Evolutionary conservation across 2,113 vertebrate species (phyloP).

Genomic region (Campylomormyrus numenius): DNA sequence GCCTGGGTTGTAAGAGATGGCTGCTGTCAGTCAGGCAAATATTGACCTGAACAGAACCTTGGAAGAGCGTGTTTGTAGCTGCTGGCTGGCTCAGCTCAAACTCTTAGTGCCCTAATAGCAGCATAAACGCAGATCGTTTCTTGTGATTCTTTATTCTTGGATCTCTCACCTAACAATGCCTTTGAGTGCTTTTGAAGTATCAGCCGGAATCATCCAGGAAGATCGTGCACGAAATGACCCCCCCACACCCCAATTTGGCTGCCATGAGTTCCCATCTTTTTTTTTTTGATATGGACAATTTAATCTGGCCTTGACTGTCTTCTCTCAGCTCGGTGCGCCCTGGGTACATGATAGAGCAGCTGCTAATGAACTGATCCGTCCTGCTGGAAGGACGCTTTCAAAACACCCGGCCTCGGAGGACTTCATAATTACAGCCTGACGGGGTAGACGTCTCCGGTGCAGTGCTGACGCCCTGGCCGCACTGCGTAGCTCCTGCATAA

Average conservation of each 20-base stretch:
- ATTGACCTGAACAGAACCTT: not conserved
- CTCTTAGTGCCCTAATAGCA: not conserved
- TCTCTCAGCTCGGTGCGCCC: slow-evolving; percentile 31
- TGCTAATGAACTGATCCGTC: not conserved
- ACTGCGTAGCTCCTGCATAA: not conserved
- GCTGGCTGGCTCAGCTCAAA: not conserved
- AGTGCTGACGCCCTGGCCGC: not conserved
- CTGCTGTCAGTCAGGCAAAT: not conserved
- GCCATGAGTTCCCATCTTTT: slow-evolving; percentile 21
- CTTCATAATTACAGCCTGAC: not conserved
- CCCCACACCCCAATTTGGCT: slow-evolving; percentile 8
- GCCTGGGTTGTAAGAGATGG: not conserved
- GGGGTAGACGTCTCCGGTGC: not conserved
- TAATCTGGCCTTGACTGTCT: slow-evolving; percentile 33
- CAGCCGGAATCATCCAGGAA: slow-evolving; percentile 23
- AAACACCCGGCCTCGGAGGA: slow-evolving; percentile 8
- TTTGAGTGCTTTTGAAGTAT: not conserved
- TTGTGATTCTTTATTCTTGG: not conserved
- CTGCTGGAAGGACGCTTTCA: not conserved
- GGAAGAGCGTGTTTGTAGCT: not conserved
- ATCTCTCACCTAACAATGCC: not conserved
- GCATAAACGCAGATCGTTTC: not conserved
- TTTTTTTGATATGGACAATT: slow-evolving; percentile 41
- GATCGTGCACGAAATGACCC: slow-evolving; percentile 21
- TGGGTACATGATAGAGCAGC: slow-evolving; percentile 34